Percentiles rank a stretch among this genome's conserved stretches.
These are phyloP conservation scores for Pseudomyrmex concolor DNA, from an alignment of 1,140 invertebrate genomes.

Conservation along the genomic window DNA sequence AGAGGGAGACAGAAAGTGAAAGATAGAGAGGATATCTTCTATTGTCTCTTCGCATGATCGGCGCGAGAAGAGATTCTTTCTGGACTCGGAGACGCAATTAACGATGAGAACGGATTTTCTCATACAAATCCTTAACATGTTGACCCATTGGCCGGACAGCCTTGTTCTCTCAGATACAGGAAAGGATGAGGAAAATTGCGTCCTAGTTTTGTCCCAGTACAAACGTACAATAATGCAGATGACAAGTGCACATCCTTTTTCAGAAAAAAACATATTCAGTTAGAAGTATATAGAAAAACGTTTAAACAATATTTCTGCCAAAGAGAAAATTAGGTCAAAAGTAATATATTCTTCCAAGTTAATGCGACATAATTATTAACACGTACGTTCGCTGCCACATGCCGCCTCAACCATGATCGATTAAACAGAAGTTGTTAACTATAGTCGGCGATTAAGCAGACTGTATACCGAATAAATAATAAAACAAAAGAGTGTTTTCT, in stretches of 20 bases:
- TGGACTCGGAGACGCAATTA: slow-evolving; percentile 1
- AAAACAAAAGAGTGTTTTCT: too few relatives aligned
- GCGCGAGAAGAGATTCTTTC: slow-evolving; percentile 12
- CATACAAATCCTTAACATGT: slow-evolving; percentile 46
- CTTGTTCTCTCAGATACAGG: slow-evolving; percentile 41
- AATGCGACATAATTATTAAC: too few relatives aligned
- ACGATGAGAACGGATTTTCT: slow-evolving; percentile 48
- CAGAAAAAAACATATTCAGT: neutral
- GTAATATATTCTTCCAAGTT: neutral
- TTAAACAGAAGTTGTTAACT: too few relatives aligned
- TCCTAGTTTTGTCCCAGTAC: neutral
- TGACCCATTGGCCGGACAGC: neutral
- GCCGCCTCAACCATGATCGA: too few relatives aligned
- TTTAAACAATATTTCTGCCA: neutral
- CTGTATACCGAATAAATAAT: too few relatives aligned
- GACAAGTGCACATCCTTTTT: slow-evolving; percentile 23
- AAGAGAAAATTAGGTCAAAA: too few relatives aligned
- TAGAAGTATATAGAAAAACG: neutral
- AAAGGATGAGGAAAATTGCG: slow-evolving; percentile 38
- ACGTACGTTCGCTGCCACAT: too few relatives aligned
- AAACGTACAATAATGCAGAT: slow-evolving; percentile 9
- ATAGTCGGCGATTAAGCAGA: too few relatives aligned
- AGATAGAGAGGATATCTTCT: neutral
- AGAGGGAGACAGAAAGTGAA: neutral
- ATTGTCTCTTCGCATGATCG: slow-evolving; percentile 28